Base-by-base conservation (phyloP, 2,113 vertebrate genomes). In the Bungarus multicinctus region DNA sequence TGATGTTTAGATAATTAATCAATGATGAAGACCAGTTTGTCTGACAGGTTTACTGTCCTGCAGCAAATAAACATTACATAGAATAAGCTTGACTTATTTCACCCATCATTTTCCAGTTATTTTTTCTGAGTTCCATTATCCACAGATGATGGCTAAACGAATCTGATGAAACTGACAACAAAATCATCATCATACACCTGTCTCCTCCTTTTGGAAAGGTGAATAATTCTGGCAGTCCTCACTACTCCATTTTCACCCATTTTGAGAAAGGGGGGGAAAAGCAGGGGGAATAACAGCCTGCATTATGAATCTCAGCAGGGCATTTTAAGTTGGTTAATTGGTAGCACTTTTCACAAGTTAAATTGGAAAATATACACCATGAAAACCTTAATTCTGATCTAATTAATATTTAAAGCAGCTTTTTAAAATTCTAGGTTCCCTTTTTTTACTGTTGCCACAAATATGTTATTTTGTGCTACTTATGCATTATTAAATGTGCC, bases 341-440 rank as follows among this genome's bases (percentile, higher is more conserved):
- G 87, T 87, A 92, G n/a, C 18, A 53, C 2, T 3, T 43, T 93
- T 45, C 39, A 89, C 45, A 10, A 94, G 89, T 90, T 94, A 86
- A 94, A 39, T 34, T 2, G 94, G 58, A 16, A 27, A 34, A 1
- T 69, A 88, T 87, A 58, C 58, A 8, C 43, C 85, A 94, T n/a
- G 47, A 58, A 97, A 95, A 23, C 9, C 86, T 94, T 93, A 85
- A 20, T 58, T 90, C 94, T 85, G 57, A 55, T 92, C 93, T 91
- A 94, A 64, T 91, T 91, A 88, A 92, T 93, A 94, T 95, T 95
- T 95, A 93, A 94, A 93, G 23, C 22, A 3, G 27, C 92, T 74
- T 94, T 96, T 94, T 39, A 94, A 95, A 91, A 94, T 60, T 94
- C 47, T n/a, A 55, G 5, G 11, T 96, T 39, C n/a, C 91, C 90